Conservation (phyloP, 1,140 invertebrate species). For the Belonocnema kinseyi region DNA sequence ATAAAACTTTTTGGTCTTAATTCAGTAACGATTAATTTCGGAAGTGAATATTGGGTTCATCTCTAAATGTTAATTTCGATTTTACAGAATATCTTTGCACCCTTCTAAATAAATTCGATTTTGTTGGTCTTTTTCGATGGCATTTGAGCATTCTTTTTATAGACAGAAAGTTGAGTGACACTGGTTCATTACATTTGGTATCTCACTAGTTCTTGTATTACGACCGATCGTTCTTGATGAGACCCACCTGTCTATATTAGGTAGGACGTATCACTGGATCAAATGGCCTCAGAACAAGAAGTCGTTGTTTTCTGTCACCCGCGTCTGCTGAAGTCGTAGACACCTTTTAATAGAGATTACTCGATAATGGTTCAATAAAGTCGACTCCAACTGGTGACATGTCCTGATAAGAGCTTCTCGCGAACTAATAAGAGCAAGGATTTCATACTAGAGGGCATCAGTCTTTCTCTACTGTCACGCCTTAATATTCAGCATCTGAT, state of each 20-base stretch:
- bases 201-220: not conserved
- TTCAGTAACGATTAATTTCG: too few species aligned
- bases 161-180: constrained; percentile 3
- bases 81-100: too few species aligned
- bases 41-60: too few species aligned
- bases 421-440: not conserved
- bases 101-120: too few species aligned
- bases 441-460: not conserved
- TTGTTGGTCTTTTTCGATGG: not conserved
- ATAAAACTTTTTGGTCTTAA: too few species aligned
- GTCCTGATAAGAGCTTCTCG: not conserved
- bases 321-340: not conserved
- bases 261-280: constrained; percentile 33
- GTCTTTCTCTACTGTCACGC: constrained; percentile 7
- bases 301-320: constrained; percentile 36
- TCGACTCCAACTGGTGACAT: not conserved
- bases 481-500: constrained; percentile 5
- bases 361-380: constrained; percentile 4
- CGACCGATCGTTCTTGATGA: constrained; percentile 16
- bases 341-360: constrained; percentile 36
- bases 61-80: too few species aligned
- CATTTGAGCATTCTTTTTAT: not conserved
- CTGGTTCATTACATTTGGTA: constrained; percentile 26
- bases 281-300: constrained; percentile 22
- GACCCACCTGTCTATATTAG: constrained; percentile 36